These are phyloP conservation scores for Sphecodes monilicornis DNA, from an alignment of 2,888 invertebrate species.

Conservation along the genomic window DNA sequence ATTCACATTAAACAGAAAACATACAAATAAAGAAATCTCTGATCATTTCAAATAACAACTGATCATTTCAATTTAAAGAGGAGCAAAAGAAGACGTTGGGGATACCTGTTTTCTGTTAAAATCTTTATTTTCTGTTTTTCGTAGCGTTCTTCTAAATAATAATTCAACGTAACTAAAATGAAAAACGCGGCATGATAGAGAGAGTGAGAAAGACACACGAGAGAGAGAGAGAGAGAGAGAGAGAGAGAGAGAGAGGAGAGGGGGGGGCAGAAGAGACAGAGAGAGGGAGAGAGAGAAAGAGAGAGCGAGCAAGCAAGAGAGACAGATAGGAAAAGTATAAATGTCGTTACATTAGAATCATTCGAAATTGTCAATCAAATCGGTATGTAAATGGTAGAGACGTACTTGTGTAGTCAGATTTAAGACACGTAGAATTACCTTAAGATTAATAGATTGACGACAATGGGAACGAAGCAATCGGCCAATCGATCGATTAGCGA, in stretches of 20 bases:
- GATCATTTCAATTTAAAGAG: not conserved
- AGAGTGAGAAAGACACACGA: slow-evolving; percentile 6
- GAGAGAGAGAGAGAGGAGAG: not conserved
- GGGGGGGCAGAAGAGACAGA: too few relatives aligned
- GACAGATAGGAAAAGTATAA: slow-evolving; percentile 36
- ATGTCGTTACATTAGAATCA: slow-evolving; percentile 63
- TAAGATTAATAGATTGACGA: slow-evolving; percentile 68
- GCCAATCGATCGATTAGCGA: slow-evolving; percentile 49
- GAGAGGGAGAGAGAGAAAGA: slow-evolving; percentile 20
- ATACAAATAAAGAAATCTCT: not conserved
- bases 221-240: slow-evolving; percentile 44
- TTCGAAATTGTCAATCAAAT: slow-evolving; percentile 58
- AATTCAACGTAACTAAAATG: slow-evolving; percentile 78
- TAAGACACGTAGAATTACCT: slow-evolving; percentile 66
- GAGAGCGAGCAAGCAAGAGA: not conserved
- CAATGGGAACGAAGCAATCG: slow-evolving; percentile 52
- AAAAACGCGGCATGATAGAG: slow-evolving; percentile 67
- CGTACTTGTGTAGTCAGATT: slow-evolving; percentile 45
- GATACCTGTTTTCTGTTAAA: slow-evolving; percentile 74
- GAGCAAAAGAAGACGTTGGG: not conserved
- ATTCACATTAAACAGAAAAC: not conserved
- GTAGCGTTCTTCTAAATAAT: slow-evolving; percentile 80
- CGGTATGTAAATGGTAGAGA: slow-evolving; percentile 51
- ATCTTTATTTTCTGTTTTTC: slow-evolving; percentile 79
- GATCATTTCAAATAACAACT: not conserved